Percentiles rank a stretch among this genome's conserved stretches.
Conservation (phyloP, 2,113 vertebrate genomes). For the Pollimyrus isidori region DNA sequence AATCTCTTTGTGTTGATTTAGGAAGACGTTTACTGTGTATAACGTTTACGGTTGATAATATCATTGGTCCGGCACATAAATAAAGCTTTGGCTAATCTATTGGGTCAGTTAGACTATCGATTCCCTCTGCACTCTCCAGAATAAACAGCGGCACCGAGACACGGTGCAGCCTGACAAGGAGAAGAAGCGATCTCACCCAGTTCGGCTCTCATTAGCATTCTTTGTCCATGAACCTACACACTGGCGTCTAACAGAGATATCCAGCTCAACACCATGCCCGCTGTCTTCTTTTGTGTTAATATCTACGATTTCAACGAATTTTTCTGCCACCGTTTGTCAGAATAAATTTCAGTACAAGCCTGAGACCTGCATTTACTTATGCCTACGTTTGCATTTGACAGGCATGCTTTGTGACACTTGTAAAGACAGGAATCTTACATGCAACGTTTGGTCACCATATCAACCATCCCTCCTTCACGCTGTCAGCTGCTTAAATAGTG, state of each 20-base stretch:
- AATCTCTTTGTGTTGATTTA: conserved; percentile 83
- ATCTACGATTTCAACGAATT: conserved; percentile 63
- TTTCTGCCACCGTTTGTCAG: conserved; percentile 47
- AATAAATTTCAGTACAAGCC: background rate
- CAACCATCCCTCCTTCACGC: background rate
- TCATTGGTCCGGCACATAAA: conserved; percentile 72
- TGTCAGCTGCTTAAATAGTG: background rate
- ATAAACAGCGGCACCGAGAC: conserved; percentile 6
- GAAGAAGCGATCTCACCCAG: conserved; percentile 17
- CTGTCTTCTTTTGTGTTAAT: conserved; percentile 57
- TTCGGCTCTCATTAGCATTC: conserved; percentile 79
- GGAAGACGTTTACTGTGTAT: conserved; percentile 76
- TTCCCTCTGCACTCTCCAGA: conserved; percentile 49
- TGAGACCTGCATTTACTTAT: background rate
- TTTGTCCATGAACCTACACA: conserved; percentile 71
- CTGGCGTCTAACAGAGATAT: conserved; percentile 93
- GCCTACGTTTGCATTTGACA: background rate
- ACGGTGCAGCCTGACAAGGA: conserved; percentile 1
- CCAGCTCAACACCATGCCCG: conserved; percentile 73
- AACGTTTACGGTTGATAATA: conserved; percentile 81
- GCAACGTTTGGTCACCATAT: conserved; percentile 12
- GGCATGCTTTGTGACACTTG: conserved; percentile 6
- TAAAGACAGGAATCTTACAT: conserved; percentile 5
- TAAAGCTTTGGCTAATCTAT: conserved; percentile 70
- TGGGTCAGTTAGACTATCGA: conserved; percentile 66